Evolutionary conservation across 2,797 vertebrate genomes (phyloP).

Genomic region (Molossus molossus): DNA sequence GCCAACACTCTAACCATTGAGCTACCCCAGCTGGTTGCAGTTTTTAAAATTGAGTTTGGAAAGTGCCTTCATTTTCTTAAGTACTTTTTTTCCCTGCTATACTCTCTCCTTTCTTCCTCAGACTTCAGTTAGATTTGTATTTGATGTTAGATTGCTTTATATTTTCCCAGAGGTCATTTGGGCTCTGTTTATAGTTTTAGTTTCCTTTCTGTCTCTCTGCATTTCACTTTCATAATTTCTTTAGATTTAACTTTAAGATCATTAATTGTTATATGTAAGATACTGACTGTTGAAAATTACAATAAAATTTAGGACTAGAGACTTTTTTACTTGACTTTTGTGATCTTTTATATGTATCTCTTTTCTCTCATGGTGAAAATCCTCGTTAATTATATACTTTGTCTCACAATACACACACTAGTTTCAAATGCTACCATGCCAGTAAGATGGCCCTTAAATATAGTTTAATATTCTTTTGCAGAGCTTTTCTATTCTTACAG

Average conservation of each 20-base stretch:
- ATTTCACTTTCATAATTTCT: slow-evolving; percentile 37
- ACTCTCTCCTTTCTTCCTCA: background rate
- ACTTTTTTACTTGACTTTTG: background rate
- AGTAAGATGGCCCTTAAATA: background rate
- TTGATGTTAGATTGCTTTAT: background rate
- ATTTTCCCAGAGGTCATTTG: background rate
- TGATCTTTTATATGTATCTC: background rate
- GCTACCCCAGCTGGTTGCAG: background rate
- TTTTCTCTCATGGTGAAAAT: background rate
- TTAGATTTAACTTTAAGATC: background rate
- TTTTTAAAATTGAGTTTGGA: background rate
- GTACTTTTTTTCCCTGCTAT: background rate
- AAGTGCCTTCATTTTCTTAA: background rate
- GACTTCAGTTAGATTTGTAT: background rate
- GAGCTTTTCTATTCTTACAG: background rate
- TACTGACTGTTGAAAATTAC: background rate
- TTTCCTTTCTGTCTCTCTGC: background rate
- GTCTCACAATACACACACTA: background rate
- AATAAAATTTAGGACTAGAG: slow-evolving; percentile 31
- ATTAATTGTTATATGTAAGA: background rate
- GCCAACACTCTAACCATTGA: too few species aligned
- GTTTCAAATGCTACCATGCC: background rate
- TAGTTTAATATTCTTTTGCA: background rate
- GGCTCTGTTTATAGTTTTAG: background rate
- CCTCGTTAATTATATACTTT: slow-evolving; percentile 5